Base-by-base conservation (phyloP, 2,888 invertebrate genomes). In the Leucoma salicis region DNA sequence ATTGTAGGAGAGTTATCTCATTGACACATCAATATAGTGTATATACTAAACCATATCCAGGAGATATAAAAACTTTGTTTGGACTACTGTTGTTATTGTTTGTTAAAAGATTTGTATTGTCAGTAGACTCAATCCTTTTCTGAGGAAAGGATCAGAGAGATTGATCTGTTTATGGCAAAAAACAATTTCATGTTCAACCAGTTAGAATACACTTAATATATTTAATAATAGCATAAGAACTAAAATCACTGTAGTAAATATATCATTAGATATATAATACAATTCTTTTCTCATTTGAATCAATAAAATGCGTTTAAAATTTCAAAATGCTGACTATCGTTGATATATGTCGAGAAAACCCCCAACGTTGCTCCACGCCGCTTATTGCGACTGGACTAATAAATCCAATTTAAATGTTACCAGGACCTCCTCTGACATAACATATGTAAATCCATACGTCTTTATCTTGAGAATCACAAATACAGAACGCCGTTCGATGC, bases 361-460 rank as follows among this genome's bases (percentile, higher is more conserved):
- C 70, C 85, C 85, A 74, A 82, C 84, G 78, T 74, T 62, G 85
- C 65, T 62, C 55, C 44, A 66, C 70, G 61, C 71, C 67, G 63
- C 63, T 80, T 83, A 78, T 81, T 79, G 65, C 74, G 71, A 58
- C 72, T 71, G 75, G 74, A 78, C 85, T 86, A 85, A 87, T 87
- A 89, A 88, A 87, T 89, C 81, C 87, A 86, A 88, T 88, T 89
- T 87, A 88, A 87, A 88, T 78, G 78, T 82, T 68, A 63, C 70
- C 76, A 72, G 78, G 84, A 78, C 86, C 80, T 77, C 81, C 80
- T 52, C 73, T 85, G 84, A 83, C 81, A 87, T 84, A 85, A 86
- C 87, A 86, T 87, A 89, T 89, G 89, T 88, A 81, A 87, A 89
- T 88, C 66, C 78, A 86, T 87, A 88, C 87, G 74, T 83, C 85